Evolutionary conservation across 92 coral and sea anemone genomes (phyloP).

Genomic region (Palythoa grandiflora): DNA sequence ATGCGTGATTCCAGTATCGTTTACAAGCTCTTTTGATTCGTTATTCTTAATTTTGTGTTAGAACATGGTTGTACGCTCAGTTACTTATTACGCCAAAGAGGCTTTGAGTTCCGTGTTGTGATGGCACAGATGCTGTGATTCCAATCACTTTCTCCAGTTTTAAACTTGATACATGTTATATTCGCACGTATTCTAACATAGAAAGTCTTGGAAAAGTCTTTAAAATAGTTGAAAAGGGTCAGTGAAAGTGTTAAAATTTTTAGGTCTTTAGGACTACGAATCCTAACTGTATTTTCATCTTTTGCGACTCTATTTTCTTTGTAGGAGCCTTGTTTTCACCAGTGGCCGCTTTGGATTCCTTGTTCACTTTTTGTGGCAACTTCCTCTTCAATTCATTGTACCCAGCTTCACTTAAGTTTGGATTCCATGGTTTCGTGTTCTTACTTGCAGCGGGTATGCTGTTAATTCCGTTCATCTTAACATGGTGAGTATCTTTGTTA

Average conservation of each 20-base stretch:
- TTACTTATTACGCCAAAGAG: too few relatives aligned
- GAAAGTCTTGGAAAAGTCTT: too few relatives aligned
- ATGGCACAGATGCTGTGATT: too few relatives aligned
- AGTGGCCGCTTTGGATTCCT: conserved; percentile 78
- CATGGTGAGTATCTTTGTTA: conserved; percentile 56
- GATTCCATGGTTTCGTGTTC: conserved; percentile 76
- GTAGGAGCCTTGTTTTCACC: conserved; percentile 85
- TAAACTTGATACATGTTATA: neutral
- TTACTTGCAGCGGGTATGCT: conserved; percentile 62
- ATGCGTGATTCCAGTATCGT: too few relatives aligned
- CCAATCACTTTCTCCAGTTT: too few relatives aligned
- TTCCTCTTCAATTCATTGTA: conserved; percentile 76
- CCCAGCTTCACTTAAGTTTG: conserved; percentile 68
- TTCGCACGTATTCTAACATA: too few relatives aligned
- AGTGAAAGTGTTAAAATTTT: too few relatives aligned
- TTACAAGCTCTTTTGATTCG: too few relatives aligned
- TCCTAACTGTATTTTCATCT: neutral
- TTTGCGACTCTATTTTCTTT: neutral
- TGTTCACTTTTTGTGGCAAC: conserved; percentile 67
- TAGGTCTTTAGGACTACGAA: neutral
- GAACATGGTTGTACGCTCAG: too few relatives aligned
- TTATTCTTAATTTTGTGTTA: too few relatives aligned
- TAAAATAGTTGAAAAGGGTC: too few relatives aligned
- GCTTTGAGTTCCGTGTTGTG: too few relatives aligned
- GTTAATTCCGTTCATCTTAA: conserved; percentile 56